Conservation (phyloP, 2,113 vertebrate genomes). For the Echinops telfairi region DNA sequence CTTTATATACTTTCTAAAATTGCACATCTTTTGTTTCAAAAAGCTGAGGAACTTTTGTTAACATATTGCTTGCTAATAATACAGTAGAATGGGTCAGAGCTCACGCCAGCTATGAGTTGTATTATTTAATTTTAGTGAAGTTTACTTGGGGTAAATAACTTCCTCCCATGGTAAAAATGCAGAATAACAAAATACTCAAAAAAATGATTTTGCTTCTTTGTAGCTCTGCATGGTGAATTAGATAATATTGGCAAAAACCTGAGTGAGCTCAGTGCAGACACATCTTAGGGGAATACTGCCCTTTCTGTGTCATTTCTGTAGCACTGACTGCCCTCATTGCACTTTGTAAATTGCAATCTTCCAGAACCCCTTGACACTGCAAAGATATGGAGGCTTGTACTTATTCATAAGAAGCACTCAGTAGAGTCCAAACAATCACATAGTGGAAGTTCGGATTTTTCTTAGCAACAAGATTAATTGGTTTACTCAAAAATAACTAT, state of each 20-base stretch:
- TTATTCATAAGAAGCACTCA: neutral
- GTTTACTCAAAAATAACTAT: neutral
- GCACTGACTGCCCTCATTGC: neutral
- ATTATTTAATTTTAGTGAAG: neutral
- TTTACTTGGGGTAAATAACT: neutral
- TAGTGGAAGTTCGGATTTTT: neutral
- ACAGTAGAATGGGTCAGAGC: neutral
- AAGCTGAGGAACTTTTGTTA: neutral
- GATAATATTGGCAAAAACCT: neutral
- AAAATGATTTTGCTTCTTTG: neutral
- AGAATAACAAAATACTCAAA: conserved; percentile 10
- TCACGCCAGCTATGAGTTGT: neutral
- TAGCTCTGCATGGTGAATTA: neutral
- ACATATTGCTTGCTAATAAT: neutral
- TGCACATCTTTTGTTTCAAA: conserved; percentile 1
- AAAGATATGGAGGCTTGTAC: neutral
- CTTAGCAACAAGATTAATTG: neutral
- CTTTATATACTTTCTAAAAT: neutral
- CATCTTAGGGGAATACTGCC: neutral
- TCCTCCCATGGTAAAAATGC: neutral
- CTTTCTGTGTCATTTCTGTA: neutral
- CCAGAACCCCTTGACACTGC: neutral
- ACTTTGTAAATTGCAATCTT: neutral
- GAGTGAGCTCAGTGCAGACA: neutral
- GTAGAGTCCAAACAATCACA: neutral